Base-by-base conservation (phyloP, 2,113 vertebrate species). In the Bagarius yarrelli region DNA sequence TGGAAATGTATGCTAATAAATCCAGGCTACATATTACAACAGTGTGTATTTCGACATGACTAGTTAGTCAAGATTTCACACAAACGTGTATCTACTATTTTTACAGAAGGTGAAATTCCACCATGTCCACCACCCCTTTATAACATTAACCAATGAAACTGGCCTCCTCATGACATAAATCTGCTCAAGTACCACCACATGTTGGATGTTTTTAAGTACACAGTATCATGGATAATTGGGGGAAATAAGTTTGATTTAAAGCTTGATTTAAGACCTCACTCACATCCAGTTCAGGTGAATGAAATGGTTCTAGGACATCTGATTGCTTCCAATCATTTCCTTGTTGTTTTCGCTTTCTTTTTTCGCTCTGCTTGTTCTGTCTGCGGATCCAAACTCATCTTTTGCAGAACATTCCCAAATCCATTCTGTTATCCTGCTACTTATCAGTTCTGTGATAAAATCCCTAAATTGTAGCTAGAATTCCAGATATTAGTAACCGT, bases 211-310 rank as follows among this genome's bases (percentile, higher is more conserved):
- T 47, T 70, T 25, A 69, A 47, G 14, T 27, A 16, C 40, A 47
- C 14, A 18, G 23, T 0, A 23, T 70, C 16, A 70, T 50, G 40
- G 23, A 47, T 70, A 47, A 18, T 44, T 27, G 14, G 36, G 47
- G 16, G 18, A 15, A 72, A 53, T 30, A 32, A 40, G 13, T 50
- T 70, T 70, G n/a, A 70, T 70, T 50, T 70, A 69, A 69, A 69
- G 9, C 11, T 69, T 44, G 1, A 44, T 40, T 36, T 44, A 44
- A 40, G 6, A 50, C 13, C 13, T 50, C 67, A 8, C 23, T 50
- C 2, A 23, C 19, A 25, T 25, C 47, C 40, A 70, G n/a, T 70
- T 47, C n/a, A 70, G 64, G 19, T 67, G 36, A 67, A n/a, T 21
- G 13, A 14, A 8, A 70, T 70, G 40, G 40, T 44, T 67, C 34